These are phyloP conservation scores for Cephus pygmeus DNA, from an alignment of 2,888 invertebrate genomes.

Conservation along the genomic window DNA sequence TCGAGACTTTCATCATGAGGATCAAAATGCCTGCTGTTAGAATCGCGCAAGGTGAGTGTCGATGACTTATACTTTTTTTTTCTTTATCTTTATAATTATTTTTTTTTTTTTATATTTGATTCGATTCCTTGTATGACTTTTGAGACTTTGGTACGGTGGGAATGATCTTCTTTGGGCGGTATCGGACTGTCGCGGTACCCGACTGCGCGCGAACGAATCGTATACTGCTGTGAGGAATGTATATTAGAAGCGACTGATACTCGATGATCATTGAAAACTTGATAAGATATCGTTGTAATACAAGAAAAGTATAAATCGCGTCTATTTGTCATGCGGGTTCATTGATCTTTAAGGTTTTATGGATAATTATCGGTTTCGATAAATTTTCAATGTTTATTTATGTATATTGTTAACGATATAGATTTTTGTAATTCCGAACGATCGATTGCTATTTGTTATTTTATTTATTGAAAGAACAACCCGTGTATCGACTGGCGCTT, in stretches of 20 bases:
- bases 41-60: constrained; percentile 91
- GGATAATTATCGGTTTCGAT: not conserved
- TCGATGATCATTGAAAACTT: not conserved
- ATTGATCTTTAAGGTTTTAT: not conserved
- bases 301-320: not conserved
- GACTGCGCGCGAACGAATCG: not conserved
- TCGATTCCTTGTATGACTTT: not conserved
- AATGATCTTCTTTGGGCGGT: too few relatives aligned
- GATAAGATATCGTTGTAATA: not conserved
- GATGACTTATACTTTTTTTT: constrained; percentile 8
- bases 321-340: not conserved
- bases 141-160: too few relatives aligned
- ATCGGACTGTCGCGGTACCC: not conserved
- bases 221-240: not conserved
- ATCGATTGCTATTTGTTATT: not conserved
- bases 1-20: constrained; percentile 81
- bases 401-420: not conserved
- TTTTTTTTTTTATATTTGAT: too few relatives aligned
- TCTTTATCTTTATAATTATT: too few relatives aligned
- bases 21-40: constrained; percentile 97
- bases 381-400: not conserved
- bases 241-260: not conserved
- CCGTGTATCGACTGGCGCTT: not conserved
- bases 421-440: not conserved
- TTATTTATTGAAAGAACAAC: not conserved